These are phyloP conservation scores for Myzus persicae DNA, from an alignment of 1,140 invertebrate species.

Conservation along the genomic window DNA sequence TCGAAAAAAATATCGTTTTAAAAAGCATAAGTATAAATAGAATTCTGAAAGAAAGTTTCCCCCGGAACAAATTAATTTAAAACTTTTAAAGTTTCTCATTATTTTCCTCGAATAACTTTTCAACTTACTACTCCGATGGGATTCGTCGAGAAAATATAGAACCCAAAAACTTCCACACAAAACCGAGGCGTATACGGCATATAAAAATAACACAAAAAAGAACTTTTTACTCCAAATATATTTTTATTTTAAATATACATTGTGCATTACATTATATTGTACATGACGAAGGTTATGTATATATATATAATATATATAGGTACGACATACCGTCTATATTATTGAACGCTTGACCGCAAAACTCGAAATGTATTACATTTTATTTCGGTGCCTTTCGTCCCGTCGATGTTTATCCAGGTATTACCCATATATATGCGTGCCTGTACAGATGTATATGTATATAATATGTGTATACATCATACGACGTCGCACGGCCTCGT, in stretches of 20 bases:
- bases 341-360: not conserved
- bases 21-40: not conserved
- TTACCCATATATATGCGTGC: not conserved
- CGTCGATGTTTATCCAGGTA: constrained; percentile 3
- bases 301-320: not conserved
- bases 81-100: not conserved
- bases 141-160: not conserved
- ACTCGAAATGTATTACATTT: constrained; percentile 9
- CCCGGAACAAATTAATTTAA: not conserved
- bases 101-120: not conserved
- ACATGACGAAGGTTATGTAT: not conserved
- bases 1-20: not conserved
- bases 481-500: not conserved
- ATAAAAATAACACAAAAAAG: constrained; percentile 11
- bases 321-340: not conserved
- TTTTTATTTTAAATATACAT: not conserved
- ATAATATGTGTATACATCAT: not conserved
- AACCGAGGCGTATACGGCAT: not conserved
- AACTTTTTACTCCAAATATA: not conserved
- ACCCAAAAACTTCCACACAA: not conserved
- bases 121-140: not conserved
- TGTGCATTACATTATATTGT: not conserved
- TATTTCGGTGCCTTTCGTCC: not conserved
- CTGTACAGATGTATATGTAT: not conserved
- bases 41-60: not conserved